phyloP scores from a whole-genome alignment of 2,888 invertebrate species.

The Platycheirus albimanus region DNA sequence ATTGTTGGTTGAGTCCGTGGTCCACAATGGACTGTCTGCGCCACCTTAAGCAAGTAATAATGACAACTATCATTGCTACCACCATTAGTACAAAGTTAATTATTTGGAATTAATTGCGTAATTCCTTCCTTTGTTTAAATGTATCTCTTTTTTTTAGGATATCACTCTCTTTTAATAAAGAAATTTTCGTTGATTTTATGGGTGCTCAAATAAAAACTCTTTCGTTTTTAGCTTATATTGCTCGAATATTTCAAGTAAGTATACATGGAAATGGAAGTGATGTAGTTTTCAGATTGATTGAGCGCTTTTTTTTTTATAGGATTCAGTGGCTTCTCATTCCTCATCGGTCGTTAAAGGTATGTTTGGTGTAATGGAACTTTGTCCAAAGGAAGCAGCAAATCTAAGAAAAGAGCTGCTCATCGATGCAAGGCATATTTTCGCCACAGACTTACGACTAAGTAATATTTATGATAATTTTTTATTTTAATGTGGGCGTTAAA shows the following conservation, averaged over 20 bases:
- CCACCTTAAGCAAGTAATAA: too few relatives aligned
- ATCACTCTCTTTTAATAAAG: constrained; percentile 94
- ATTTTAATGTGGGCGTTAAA: too few relatives aligned
- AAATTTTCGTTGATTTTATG: constrained; percentile 99
- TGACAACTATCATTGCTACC: constrained; percentile 98
- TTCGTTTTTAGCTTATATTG: constrained; percentile 98
- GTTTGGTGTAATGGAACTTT: constrained; percentile 92
- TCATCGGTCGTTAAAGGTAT: constrained; percentile 95
- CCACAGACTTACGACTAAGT: constrained; percentile 95
- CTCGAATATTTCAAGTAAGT: constrained; percentile 86
- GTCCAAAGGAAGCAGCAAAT: constrained; percentile 98
- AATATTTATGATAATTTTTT: constrained; percentile 75
- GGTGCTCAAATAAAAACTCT: constrained; percentile 99
- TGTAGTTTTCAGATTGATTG: too few relatives aligned
- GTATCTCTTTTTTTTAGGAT: constrained; percentile 84
- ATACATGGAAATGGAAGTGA: not conserved
- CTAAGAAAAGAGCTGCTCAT: constrained; percentile 96
- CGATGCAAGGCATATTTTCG: constrained; percentile 97
- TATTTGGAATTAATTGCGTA: not conserved
- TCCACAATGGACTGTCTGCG: too few relatives aligned
- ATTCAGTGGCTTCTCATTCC: constrained; percentile 91
- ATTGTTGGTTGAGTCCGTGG: too few relatives aligned
- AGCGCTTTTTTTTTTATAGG: too few relatives aligned
- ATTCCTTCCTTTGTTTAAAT: not conserved
- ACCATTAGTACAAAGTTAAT: constrained; percentile 89